Base-by-base conservation (phyloP, 2,113 vertebrate species). In the Rutilus rutilus region DNA sequence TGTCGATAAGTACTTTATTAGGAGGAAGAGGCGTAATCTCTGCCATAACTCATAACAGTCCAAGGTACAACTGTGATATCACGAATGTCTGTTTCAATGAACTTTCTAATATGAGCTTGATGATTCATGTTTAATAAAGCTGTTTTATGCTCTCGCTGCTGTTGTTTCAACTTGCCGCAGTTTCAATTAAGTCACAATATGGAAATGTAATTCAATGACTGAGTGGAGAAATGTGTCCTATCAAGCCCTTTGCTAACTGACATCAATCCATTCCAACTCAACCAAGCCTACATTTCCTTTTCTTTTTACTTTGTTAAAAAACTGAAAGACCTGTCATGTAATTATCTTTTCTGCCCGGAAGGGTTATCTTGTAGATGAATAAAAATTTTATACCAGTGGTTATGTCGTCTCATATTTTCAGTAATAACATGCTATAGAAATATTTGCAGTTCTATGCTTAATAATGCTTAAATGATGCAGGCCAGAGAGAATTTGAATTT, bases 361-460 rank as follows among this genome's bases (percentile, higher is more conserved):
- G 59, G 78, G 15, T 47, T 64, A 64, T 17, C 39, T 17, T 52
- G 62, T 50, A 21, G 11, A 82, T 82, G 6, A 82, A 82, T 82
- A 54, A 52, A 33, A 6, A 0, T 69, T 82, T 82, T 65, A 17
- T 82, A 69, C 42, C 6, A 52, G 19, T 82, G 62, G 19, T 52
- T 47, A 5, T 33, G 42, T 2, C 52, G 17, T 27, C 14, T 82
- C 10, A 1, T 82, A 54, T 82, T 45, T 67, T 81, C 1, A 54
- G 6, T 27, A 23, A 36, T 27, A 1, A 12, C 6, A 33, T 36
- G 27, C 27, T 57, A 11, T 3, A 19, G 5, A n/a, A 4, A 11
- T 65, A 30, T 65, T 6, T 27, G 4, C 4, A 65, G 9, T 23
- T 57, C 0, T 0, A 57, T 23, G 54, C 21, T 23, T 57, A 9